phyloP scores from a whole-genome alignment of 2,113 vertebrate genomes.

The Ellobius talpinus region DNA sequence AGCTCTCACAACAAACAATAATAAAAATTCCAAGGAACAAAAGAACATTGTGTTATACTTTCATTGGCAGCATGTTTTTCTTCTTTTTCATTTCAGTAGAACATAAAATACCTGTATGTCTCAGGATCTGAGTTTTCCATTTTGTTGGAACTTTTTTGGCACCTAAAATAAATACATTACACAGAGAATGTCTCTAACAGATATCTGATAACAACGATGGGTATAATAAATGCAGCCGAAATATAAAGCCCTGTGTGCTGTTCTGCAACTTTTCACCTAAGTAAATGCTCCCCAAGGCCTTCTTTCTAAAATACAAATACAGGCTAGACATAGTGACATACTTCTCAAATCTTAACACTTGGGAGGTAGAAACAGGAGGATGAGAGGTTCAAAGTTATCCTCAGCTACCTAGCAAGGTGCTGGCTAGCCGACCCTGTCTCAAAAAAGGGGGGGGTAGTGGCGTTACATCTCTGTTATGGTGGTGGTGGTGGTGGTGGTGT shows the following conservation, averaged over 20 bases:
- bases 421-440: not conserved
- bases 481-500: not conserved
- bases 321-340: not conserved
- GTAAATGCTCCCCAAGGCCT: not conserved
- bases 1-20: not conserved
- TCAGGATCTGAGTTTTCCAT: not conserved
- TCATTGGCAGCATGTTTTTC: not conserved
- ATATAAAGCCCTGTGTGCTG: not conserved
- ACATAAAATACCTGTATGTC: conserved; percentile 9
- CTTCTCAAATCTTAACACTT: not conserved
- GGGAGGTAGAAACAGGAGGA: not conserved
- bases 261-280: not conserved
- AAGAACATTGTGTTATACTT: not conserved
- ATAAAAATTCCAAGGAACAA: conserved; percentile 17
- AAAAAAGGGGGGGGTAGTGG: not conserved
- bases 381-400: not conserved
- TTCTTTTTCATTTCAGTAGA: not conserved
- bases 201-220: not conserved
- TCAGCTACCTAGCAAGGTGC: too few relatives aligned
- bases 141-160: conserved; percentile 24
- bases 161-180: conserved; percentile 1
- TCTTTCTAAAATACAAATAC: not conserved
- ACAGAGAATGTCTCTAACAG: not conserved
- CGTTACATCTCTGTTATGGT: not conserved
- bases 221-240: not conserved